phyloP scores from a whole-genome alignment of 1,140 invertebrate species.

The Harpegnathos saltator region DNA sequence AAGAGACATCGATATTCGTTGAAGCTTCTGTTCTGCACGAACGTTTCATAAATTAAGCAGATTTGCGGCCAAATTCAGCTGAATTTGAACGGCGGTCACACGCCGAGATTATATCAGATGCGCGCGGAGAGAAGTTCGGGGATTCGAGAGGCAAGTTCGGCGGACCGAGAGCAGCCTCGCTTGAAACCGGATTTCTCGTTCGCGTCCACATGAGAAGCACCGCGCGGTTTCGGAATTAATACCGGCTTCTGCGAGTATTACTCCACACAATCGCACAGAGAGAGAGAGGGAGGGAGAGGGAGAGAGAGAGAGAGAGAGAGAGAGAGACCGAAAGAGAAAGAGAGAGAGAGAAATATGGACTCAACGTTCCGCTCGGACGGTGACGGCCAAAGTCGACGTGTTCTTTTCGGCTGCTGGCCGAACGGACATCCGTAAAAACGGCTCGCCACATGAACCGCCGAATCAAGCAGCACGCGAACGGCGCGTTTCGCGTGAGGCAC shows the following conservation, averaged over 20 bases:
- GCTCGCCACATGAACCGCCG: neutral
- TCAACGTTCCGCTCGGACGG: neutral
- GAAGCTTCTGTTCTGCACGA: conserved; percentile 42
- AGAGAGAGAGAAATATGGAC: neutral
- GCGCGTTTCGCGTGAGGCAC: conserved; percentile 57
- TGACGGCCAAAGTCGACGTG: neutral
- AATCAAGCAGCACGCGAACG: conserved; percentile 26
- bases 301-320: no score
- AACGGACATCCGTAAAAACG: conserved; percentile 29
- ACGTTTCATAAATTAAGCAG: conserved; percentile 62
- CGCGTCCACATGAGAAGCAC: conserved; percentile 12
- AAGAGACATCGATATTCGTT: conserved; percentile 57
- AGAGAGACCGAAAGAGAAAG: no score
- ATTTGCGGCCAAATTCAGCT: conserved; percentile 50
- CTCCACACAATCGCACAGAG: neutral
- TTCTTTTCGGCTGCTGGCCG: neutral
- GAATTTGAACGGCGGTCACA: conserved; percentile 17
- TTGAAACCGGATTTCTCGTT: conserved; percentile 33
- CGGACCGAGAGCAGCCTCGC: conserved; percentile 10
- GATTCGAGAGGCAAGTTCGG: conserved; percentile 9
- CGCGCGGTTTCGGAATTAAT: conserved; percentile 32
- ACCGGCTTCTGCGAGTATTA: conserved; percentile 47
- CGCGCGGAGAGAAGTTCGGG: conserved; percentile 17
- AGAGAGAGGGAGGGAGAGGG: no score
- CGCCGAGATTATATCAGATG: conserved; percentile 45